phyloP scores from a whole-genome alignment of 1,140 invertebrate species.

The Drosophila setifemur region DNA sequence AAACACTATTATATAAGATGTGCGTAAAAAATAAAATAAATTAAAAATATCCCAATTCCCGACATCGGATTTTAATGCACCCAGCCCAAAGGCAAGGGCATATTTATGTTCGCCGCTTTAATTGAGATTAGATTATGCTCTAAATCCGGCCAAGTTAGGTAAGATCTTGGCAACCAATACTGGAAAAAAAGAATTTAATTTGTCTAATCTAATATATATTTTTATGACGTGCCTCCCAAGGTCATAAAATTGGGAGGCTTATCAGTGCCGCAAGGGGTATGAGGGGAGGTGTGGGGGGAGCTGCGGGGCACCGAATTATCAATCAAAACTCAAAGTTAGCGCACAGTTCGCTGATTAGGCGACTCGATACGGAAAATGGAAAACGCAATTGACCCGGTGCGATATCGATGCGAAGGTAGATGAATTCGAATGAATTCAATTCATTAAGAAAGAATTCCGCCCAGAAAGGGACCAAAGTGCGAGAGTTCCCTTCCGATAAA shows the following conservation, averaged over 20 bases:
- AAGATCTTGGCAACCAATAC: conserved; percentile 15
- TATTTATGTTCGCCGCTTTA: conserved; percentile 17
- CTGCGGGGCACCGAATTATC: conserved; percentile 38
- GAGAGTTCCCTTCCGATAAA: conserved; percentile 24
- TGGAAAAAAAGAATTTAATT: conserved; percentile 43
- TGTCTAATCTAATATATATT: conserved; percentile 53
- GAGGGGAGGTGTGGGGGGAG: conserved; percentile 8
- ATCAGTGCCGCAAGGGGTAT: conserved; percentile 37
- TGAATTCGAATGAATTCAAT: conserved; percentile 8
- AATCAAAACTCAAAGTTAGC: conserved; percentile 54
- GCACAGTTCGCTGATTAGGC: conserved; percentile 18
- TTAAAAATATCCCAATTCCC: not conserved
- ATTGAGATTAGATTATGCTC: conserved; percentile 21
- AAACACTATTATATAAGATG: conserved; percentile 1
- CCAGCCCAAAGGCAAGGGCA: not conserved
- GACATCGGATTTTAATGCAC: conserved; percentile 15
- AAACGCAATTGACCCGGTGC: conserved; percentile 19
- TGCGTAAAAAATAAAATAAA: not conserved
- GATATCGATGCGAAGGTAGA: conserved; percentile 8
- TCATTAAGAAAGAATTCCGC: conserved; percentile 1
- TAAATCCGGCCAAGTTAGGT: conserved; percentile 38
- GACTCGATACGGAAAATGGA: conserved; percentile 29
- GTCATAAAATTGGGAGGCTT: conserved; percentile 35
- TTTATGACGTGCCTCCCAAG: conserved; percentile 43
- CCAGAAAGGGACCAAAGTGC: conserved; percentile 19